Evolutionary conservation across 2,797 vertebrate species (phyloP).

Genomic region (Mastacembelus armatus): DNA sequence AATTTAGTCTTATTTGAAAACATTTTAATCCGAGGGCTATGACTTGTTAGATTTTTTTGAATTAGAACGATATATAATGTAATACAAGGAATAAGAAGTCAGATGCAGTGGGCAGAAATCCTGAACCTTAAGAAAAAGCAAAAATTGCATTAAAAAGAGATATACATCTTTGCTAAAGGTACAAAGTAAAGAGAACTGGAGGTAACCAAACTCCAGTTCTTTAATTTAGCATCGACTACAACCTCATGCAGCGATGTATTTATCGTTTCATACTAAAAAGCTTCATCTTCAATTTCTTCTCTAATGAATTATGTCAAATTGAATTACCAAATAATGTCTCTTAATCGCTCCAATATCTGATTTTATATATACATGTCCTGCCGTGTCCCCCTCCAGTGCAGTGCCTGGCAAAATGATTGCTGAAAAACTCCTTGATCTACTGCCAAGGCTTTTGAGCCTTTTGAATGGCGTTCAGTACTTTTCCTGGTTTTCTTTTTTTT

Average conservation of each 20-base stretch:
- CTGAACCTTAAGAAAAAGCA: neutral
- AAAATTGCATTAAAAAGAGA: neutral
- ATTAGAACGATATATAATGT: neutral
- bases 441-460: conserved; percentile 80
- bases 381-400: no score
- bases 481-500: conserved; percentile 56
- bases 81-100: neutral
- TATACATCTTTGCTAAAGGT: neutral
- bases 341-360: conserved; percentile 70
- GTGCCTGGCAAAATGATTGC: conserved; percentile 66
- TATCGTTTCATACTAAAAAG: conserved; percentile 54
- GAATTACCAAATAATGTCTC: conserved; percentile 74
- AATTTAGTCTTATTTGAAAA: neutral
- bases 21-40: neutral
- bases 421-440: conserved; percentile 69
- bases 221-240: conserved; percentile 55
- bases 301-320: conserved; percentile 70
- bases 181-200: neutral
- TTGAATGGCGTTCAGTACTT: conserved; percentile 73
- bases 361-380: no score
- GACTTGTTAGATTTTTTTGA: neutral
- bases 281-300: conserved; percentile 44
- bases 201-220: neutral
- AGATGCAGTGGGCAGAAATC: neutral
- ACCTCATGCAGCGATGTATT: conserved; percentile 58